These are phyloP conservation scores for Hanleya hanleyi DNA, from an alignment of 2,888 invertebrate species.

Conservation along the genomic window DNA sequence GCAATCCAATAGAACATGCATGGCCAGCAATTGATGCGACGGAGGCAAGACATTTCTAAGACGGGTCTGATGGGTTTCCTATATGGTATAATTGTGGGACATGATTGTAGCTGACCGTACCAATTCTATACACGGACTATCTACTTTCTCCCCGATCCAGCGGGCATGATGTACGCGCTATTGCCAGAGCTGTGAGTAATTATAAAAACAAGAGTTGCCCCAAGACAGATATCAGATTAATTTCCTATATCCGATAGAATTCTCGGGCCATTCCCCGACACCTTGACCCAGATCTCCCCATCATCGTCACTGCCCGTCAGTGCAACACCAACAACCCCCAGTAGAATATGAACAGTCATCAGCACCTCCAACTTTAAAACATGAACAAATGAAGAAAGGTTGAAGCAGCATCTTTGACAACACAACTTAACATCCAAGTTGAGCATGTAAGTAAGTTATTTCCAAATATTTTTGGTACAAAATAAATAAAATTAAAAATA, in stretches of 20 bases:
- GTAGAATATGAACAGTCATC: too few species aligned
- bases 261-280: too few species aligned
- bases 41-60: not conserved
- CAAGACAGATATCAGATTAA: conserved; percentile 8
- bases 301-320: too few species aligned
- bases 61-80: not conserved
- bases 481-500: too few species aligned
- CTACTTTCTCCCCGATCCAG: not conserved
- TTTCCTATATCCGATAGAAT: conserved; percentile 11
- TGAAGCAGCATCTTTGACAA: too few species aligned
- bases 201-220: conserved; percentile 1
- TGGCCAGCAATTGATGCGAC: conserved; percentile 4
- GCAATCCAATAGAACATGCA: conserved; percentile 6
- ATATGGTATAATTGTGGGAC: conserved; percentile 1
- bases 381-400: too few species aligned
- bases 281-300: too few species aligned
- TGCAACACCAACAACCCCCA: too few species aligned
- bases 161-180: not conserved
- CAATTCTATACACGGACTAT: not conserved
- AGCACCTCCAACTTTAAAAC: too few species aligned
- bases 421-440: too few species aligned
- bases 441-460: too few species aligned
- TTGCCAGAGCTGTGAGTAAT: not conserved
- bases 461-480: too few species aligned
- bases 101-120: not conserved